A percentile compares a stretch with the other conserved stretches of the same genome.
These are phyloP conservation scores for Phoeniculus purpureus DNA, from an alignment of 2,797 vertebrate species.

Conservation along the genomic window DNA sequence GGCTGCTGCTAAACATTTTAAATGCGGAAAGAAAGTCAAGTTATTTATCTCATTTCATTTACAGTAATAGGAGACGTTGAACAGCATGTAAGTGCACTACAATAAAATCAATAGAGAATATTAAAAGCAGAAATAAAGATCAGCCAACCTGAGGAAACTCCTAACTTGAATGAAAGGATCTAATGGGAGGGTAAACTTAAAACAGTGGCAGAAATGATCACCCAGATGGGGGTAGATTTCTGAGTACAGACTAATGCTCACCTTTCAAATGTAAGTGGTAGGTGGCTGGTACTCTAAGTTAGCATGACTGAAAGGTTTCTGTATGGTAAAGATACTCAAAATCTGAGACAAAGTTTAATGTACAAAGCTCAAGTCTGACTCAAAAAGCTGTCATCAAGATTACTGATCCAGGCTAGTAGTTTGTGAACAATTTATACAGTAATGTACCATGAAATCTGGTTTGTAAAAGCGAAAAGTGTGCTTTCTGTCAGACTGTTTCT, in stretches of 20 bases:
- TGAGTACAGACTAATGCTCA: neutral
- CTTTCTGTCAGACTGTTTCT: neutral
- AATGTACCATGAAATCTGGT: neutral
- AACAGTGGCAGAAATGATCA: neutral
- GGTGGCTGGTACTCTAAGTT: neutral
- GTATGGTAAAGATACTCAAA: neutral
- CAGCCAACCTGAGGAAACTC: slow-evolving; percentile 5
- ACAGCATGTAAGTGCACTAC: slow-evolving; percentile 30
- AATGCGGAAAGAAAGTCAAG: slow-evolving; percentile 9
- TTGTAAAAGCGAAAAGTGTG: neutral
- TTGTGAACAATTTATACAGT: neutral
- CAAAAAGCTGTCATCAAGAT: slow-evolving; percentile 7
- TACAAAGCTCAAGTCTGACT: neutral
- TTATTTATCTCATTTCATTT: slow-evolving; percentile 66
- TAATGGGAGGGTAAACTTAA: neutral
- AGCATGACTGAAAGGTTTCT: neutral
- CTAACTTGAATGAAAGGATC: slow-evolving; percentile 7
- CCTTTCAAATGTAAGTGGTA: neutral
- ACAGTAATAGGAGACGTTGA: slow-evolving; percentile 37
- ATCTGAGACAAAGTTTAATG: slow-evolving; percentile 7
- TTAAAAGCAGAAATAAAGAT: slow-evolving; percentile 62
- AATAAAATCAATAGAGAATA: slow-evolving; percentile 58
- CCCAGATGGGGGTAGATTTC: neutral
- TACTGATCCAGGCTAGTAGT: neutral
- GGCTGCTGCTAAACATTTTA: slow-evolving; percentile 21